Evolutionary conservation across 2,888 invertebrate species (phyloP).

Genomic region (Pteria penguin): DNA sequence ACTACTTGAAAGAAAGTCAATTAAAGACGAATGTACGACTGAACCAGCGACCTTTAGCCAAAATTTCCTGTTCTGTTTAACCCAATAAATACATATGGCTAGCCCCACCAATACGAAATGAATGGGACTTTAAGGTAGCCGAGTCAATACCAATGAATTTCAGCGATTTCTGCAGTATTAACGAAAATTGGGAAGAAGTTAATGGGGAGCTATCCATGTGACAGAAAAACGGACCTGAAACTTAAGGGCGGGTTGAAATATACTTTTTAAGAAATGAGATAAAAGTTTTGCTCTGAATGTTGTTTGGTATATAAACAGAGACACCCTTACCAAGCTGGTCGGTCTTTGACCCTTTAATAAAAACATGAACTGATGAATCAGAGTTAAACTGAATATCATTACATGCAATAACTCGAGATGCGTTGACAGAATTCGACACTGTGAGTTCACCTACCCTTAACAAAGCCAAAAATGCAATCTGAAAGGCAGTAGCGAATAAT

Average conservation of each 20-base stretch:
- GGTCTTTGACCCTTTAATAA: background rate
- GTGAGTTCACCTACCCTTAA: conserved; percentile 1
- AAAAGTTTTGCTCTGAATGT: background rate
- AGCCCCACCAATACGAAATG: background rate
- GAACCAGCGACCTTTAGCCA: background rate
- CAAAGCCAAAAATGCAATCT: background rate
- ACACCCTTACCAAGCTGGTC: background rate
- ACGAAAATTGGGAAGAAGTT: background rate
- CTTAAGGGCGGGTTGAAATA: background rate
- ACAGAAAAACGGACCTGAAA: background rate
- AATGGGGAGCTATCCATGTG: background rate
- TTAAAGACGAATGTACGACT: no score
- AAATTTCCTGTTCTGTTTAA: background rate
- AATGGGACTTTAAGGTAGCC: background rate
- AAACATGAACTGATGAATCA: background rate
- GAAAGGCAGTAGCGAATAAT: background rate
- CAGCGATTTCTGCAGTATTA: no score
- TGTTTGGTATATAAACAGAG: background rate
- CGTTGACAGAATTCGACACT: background rate
- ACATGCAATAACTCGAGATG: background rate
- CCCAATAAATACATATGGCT: background rate
- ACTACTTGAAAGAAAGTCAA: no score
- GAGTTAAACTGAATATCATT: no score
- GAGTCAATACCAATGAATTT: background rate
- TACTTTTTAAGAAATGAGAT: background rate